These are phyloP conservation scores for Metellina segmentata DNA, from an alignment of 2,888 invertebrate genomes.

Conservation along the genomic window DNA sequence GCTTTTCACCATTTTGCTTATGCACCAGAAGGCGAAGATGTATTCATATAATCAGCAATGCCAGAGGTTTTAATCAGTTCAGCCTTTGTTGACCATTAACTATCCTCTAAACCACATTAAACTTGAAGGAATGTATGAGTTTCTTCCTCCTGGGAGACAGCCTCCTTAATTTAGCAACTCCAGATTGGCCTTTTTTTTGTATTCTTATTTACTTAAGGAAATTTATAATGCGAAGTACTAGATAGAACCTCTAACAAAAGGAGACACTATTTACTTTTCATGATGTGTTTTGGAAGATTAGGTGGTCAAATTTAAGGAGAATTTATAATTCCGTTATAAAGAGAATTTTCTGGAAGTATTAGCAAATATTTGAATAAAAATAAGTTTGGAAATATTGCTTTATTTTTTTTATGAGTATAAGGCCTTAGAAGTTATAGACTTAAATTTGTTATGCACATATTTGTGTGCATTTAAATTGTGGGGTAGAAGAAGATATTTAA, in stretches of 20 bases:
- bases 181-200: background rate
- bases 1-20: no score
- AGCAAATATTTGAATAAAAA: no score
- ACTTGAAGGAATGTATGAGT: background rate
- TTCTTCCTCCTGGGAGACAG: background rate
- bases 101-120: background rate
- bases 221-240: background rate
- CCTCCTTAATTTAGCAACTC: background rate
- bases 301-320: background rate
- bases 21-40: background rate
- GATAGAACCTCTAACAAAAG: background rate
- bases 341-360: background rate
- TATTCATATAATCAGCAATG: background rate
- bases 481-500: no score
- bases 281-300: background rate
- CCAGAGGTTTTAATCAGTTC: background rate
- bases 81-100: background rate
- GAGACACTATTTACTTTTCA: background rate
- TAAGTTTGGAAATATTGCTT: no score
- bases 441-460: no score
- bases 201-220: background rate
- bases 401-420: no score
- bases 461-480: no score
- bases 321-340: background rate
- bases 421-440: no score